Evolutionary conservation across 2,888 invertebrate species (phyloP), one percentile per base, ranked within the genome.

Genomic region (Axea sp.): DNA sequence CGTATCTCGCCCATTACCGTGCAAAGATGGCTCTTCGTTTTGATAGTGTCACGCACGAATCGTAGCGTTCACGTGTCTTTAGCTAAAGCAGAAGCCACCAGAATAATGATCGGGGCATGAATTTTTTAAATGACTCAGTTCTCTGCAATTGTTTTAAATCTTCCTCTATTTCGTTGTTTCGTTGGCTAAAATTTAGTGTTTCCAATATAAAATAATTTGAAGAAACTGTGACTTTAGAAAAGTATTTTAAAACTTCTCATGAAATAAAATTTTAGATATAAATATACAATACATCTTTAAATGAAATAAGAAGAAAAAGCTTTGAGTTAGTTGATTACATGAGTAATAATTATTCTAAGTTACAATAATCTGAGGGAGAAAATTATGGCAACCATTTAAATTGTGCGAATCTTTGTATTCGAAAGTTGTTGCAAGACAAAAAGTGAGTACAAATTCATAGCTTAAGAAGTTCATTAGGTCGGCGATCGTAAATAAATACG

Each of bases 1-100:
- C 77, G 75, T 72, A 72, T 76, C 76, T 69, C 72, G 72, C 60
- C 73, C 74, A 75, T 75, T 76, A 75, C 74, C 60, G 60, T 62
- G 65, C 60, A 67, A 75, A 76, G 69, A 69, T 67, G 65, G 62
- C 64, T 62, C 74, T 62, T 53, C 51, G 69, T 75, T 75, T 76
- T 72, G 75, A 69, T 67, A 67, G 68, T 73, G 76, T 73, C 76
- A 75, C 75, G 75, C 68, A 67, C 73, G 68, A 68, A 64, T 74
- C 62, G 60, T 49, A 30, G 45, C 74, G 57, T 69, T 76, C 53
- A 73, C 57, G 55, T 71, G 65, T 75, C 65, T 75, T 75, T 75
- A 75, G 51, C 45, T 51, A 11, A 5, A 24, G 24, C 47, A 39
- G 8, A 33, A 51, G 49, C 41, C 51, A 47, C 33, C 51, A 51